Conservation (phyloP, 1,140 invertebrate species). For the Lepidurus packardi region DNA sequence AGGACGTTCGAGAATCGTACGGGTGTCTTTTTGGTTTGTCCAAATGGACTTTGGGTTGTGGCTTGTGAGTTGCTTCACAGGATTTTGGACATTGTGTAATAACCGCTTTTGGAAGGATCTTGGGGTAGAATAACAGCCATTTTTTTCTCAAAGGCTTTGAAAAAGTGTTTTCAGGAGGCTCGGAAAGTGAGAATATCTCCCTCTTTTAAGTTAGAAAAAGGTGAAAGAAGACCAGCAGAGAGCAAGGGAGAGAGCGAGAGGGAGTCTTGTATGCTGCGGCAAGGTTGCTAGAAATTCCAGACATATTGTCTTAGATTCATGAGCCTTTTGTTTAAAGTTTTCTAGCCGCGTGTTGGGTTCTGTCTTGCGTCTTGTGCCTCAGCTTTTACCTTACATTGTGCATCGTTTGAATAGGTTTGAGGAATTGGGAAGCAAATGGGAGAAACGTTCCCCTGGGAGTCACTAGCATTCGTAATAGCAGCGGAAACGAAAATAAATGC, state of each 20-base stretch:
- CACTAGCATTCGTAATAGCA: background rate
- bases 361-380: background rate
- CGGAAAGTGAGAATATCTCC: background rate
- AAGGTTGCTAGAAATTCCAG: slow-evolving; percentile 7
- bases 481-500: background rate
- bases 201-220: background rate
- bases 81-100: no score
- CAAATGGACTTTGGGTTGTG: no score
- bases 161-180: no score
- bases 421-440: background rate
- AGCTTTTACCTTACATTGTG: background rate
- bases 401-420: background rate
- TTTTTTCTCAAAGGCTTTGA: no score
- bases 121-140: no score
- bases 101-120: no score
- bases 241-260: background rate
- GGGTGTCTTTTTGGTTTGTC: no score
- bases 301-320: slow-evolving; percentile 10
- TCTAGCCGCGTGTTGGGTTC: background rate
- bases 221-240: background rate
- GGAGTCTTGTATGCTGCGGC: background rate
- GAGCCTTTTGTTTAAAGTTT: background rate
- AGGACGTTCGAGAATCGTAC: background rate
- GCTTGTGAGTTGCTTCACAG: no score
- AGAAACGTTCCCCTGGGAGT: background rate